Percentiles rank a stretch among this genome's conserved stretches.
Conservation (phyloP, 2,113 vertebrate species). For the Gasterosteus nipponicus region DNA sequence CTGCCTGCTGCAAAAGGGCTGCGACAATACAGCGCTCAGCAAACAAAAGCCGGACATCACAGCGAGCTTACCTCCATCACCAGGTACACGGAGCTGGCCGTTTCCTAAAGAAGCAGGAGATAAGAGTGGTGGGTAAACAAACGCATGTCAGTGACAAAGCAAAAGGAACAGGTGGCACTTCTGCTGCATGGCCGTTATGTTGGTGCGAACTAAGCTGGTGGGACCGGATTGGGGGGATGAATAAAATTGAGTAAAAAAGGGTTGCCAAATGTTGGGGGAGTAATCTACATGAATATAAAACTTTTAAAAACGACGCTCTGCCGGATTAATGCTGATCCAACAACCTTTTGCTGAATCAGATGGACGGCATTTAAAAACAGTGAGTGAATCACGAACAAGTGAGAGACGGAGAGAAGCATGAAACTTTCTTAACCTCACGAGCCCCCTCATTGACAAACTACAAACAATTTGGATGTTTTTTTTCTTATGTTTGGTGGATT, state of each 20-base stretch:
- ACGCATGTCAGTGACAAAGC: conserved; percentile 58
- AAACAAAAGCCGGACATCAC: conserved; percentile 53
- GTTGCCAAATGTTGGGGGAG: not conserved
- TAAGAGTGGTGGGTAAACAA: conserved; percentile 52
- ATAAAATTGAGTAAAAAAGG: not conserved
- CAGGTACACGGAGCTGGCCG: conserved; percentile 96
- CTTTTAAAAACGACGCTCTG: not conserved
- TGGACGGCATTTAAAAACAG: conserved; percentile 2
- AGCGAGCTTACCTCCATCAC: conserved; percentile 95
- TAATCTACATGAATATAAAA: no score
- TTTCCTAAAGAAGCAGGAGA: conserved; percentile 83
- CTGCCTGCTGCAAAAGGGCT: conserved; percentile 19
- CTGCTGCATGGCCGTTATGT: not conserved
- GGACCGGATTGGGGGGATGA: not conserved
- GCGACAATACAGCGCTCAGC: conserved; percentile 50
- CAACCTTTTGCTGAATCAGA: not conserved
- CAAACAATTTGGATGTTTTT: not conserved
- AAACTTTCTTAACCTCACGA: not conserved
- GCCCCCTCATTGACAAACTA: not conserved
- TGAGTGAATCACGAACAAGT: not conserved
- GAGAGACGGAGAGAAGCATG: not conserved
- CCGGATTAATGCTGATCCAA: not conserved
- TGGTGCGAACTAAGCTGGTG: conserved; percentile 7
- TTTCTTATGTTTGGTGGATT: not conserved
- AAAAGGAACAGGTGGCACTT: conserved; percentile 31